phyloP scores from a whole-genome alignment of 2,888 invertebrate genomes.

The Lithophane semibrunnea region DNA sequence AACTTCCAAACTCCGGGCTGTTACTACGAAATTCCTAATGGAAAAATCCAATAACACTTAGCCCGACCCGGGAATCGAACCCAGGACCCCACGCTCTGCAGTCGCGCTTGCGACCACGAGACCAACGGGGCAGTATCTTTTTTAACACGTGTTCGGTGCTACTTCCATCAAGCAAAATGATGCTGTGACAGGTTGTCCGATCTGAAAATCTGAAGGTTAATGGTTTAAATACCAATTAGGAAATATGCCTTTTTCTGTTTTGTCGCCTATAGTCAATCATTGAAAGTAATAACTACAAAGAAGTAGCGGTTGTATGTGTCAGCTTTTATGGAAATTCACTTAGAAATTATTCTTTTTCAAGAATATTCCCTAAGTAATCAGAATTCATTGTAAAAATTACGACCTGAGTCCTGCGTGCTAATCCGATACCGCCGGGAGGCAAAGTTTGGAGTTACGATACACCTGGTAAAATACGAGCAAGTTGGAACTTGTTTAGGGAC shows the following conservation, averaged over 20 bases:
- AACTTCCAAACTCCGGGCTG: too few relatives aligned
- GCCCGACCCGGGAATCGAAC: too few relatives aligned
- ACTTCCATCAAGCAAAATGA: background rate
- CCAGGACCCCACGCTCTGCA: too few relatives aligned
- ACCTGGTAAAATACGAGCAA: conserved; percentile 25
- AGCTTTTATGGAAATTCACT: background rate
- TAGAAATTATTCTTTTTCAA: background rate
- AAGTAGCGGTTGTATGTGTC: background rate
- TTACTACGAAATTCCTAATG: too few relatives aligned
- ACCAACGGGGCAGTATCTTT: too few relatives aligned
- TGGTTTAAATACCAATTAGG: background rate
- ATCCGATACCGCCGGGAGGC: conserved; percentile 6
- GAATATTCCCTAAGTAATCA: background rate
- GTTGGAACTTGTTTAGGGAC: background rate
- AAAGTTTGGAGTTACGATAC: conserved; percentile 24
- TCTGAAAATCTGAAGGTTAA: background rate
- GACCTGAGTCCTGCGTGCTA: conserved; percentile 13
- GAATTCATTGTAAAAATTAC: conserved; percentile 20
- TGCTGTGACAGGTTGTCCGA: background rate
- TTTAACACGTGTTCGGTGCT: background rate
- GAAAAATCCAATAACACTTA: too few relatives aligned
- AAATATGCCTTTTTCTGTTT: background rate
- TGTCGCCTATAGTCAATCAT: background rate
- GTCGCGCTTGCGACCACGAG: too few relatives aligned
- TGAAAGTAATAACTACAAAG: background rate